Evolutionary conservation across 2,888 invertebrate genomes (phyloP).

Genomic region (Hyposoter dolosus): DNA sequence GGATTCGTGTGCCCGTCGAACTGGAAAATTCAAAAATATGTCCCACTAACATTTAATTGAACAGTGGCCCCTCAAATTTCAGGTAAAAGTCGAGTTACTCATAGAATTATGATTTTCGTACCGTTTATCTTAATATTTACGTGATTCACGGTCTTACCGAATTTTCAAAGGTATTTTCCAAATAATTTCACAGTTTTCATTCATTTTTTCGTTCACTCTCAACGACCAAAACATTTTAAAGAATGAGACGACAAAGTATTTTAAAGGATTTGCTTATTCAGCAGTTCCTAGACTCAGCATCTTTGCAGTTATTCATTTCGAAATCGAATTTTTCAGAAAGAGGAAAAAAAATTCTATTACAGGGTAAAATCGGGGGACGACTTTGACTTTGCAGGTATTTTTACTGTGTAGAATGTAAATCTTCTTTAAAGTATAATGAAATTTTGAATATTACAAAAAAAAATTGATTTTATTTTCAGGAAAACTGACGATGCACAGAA

Average conservation of each 20-base stretch:
- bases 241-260: neutral
- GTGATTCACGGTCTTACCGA: neutral
- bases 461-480: constrained; percentile 1
- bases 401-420: too few relatives aligned
- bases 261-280: neutral
- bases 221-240: neutral
- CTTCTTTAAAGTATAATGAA: too few relatives aligned
- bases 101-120: neutral
- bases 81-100: neutral
- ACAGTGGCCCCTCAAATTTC: neutral
- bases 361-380: too few relatives aligned
- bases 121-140: neutral
- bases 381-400: too few relatives aligned
- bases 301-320: neutral
- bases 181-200: neutral
- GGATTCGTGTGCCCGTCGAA: neutral
- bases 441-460: neutral
- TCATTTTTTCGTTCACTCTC: neutral
- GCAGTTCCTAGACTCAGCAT: neutral
- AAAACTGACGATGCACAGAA: too few relatives aligned
- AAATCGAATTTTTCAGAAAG: neutral
- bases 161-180: neutral
- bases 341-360: too few relatives aligned
- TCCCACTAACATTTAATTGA: constrained; percentile 14
- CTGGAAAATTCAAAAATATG: neutral